Evolutionary conservation across 2,113 vertebrate species (phyloP).

Genomic region (Orycteropus afer): DNA sequence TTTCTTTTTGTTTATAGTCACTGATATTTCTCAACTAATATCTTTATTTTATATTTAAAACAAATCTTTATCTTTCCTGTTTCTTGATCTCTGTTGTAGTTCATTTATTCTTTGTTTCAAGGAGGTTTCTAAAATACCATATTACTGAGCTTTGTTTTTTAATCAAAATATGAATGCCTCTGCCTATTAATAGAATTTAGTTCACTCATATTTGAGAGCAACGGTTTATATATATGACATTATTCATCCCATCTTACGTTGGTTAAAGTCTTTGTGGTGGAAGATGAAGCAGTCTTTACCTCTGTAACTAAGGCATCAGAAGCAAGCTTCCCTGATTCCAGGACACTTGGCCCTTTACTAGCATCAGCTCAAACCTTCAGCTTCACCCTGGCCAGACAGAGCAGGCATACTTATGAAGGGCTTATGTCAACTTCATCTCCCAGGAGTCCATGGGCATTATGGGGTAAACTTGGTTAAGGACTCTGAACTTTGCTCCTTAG

Average conservation of each 20-base stretch:
- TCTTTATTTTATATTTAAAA: background rate
- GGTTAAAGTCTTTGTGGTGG: background rate
- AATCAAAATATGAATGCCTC: background rate
- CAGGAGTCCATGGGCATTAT: background rate
- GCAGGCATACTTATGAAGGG: background rate
- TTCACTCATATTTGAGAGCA: too few relatives aligned
- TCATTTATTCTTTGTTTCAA: conserved; percentile 4
- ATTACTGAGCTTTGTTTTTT: background rate
- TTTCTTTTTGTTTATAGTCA: background rate
- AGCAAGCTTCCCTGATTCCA: background rate
- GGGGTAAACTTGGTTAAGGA: background rate
- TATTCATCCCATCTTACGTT: background rate
- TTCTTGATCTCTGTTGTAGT: background rate
- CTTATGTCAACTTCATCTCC: background rate
- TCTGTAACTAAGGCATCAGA: background rate
- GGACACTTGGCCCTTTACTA: background rate
- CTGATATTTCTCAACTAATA: background rate
- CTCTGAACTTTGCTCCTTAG: background rate
- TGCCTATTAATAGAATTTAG: background rate
- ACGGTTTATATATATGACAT: background rate
- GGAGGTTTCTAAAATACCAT: conserved; percentile 5
- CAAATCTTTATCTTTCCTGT: background rate
- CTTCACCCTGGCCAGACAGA: background rate
- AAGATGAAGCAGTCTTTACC: background rate
- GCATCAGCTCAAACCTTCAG: too few relatives aligned